Conservation (phyloP, 2,113 vertebrate genomes). For the Gadus chalcogrammus region DNA sequence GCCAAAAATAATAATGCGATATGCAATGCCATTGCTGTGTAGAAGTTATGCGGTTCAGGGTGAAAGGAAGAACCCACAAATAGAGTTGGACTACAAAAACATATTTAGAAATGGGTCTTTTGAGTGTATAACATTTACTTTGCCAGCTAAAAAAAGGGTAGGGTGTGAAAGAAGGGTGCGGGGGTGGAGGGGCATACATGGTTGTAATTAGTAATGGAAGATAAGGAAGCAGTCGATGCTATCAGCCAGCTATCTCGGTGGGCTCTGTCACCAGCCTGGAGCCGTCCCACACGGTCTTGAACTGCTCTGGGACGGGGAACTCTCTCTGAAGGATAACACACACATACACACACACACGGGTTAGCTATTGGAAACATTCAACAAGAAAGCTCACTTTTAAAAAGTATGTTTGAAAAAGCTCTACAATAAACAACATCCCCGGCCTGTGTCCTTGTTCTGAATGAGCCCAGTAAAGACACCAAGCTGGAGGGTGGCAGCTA, state of each 20-base stretch:
- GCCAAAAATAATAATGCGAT: not conserved
- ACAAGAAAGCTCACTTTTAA: too few relatives aligned
- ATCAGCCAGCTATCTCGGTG: conserved; percentile 90
- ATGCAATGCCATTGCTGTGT: not conserved
- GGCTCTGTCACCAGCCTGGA: conserved; percentile 92
- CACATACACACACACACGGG: not conserved
- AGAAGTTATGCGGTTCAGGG: not conserved
- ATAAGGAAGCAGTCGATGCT: not conserved
- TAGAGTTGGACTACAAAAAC: not conserved
- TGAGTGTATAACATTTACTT: not conserved
- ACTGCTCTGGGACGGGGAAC: conserved; percentile 97
- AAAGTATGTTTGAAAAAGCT: too few relatives aligned
- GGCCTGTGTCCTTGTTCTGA: too few relatives aligned
- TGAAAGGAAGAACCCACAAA: not conserved
- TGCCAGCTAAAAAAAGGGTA: not conserved
- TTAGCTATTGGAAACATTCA: too few relatives aligned
- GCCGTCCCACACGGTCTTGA: conserved; percentile 94
- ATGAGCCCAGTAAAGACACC: too few relatives aligned
- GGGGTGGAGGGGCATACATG: not conserved
- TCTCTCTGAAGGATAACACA: conserved; percentile 81
- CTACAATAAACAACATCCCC: too few relatives aligned
- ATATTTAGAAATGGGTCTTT: not conserved
- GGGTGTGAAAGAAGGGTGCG: too few relatives aligned
- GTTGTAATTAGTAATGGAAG: not conserved
- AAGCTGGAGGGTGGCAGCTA: too few relatives aligned